phyloP scores from a whole-genome alignment of 1,140 invertebrate species.

The Drosophila mayri region DNA sequence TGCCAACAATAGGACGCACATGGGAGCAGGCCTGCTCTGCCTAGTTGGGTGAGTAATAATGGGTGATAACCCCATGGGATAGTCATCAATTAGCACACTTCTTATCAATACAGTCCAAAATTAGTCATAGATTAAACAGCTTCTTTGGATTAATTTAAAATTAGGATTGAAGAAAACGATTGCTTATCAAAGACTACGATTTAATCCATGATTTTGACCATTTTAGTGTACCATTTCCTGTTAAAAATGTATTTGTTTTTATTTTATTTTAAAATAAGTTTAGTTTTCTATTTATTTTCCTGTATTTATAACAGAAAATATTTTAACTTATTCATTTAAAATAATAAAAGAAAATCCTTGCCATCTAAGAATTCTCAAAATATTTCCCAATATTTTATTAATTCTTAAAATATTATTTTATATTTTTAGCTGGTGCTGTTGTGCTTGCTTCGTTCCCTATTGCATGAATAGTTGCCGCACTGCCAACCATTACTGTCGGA shows the following conservation, averaged over 20 bases:
- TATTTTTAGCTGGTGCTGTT: constrained; percentile 85
- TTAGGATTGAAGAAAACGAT: too few species aligned
- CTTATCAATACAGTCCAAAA: not conserved
- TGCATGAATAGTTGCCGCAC: constrained; percentile 88
- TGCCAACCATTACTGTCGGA: constrained; percentile 89
- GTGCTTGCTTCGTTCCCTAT: constrained; percentile 88
- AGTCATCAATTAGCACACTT: not conserved
- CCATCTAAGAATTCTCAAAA: too few species aligned
- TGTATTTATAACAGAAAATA: too few species aligned
- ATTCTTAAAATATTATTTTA: not conserved
- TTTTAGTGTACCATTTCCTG: too few species aligned
- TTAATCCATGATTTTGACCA: too few species aligned
- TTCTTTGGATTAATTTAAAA: not conserved
- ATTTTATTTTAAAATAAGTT: too few species aligned
- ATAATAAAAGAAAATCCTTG: too few species aligned
- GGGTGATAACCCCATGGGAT: not conserved
- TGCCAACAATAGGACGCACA: constrained; percentile 87
- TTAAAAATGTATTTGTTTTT: too few species aligned
- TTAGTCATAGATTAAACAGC: constrained; percentile 1
- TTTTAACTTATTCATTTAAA: too few species aligned
- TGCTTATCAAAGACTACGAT: too few species aligned
- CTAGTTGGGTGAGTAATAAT: constrained; percentile 86
- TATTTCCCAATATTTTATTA: not conserved
- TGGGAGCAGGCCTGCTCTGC: constrained; percentile 87
- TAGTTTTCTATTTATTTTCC: too few species aligned